Evolutionary conservation across 2,888 invertebrate genomes (phyloP).

Genomic region (Ormyrus rosae): DNA sequence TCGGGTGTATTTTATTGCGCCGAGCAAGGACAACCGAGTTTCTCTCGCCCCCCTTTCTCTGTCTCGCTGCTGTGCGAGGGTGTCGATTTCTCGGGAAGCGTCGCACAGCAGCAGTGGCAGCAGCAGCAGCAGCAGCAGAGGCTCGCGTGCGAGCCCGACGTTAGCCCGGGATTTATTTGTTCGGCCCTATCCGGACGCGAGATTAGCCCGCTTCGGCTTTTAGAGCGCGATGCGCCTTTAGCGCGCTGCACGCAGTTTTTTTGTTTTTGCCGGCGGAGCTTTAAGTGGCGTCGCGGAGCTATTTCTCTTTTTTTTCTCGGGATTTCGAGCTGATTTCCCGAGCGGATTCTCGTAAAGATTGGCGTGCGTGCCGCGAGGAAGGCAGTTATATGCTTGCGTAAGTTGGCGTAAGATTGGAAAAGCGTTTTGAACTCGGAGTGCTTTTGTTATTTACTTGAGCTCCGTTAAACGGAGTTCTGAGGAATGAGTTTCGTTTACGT

Average conservation of each 20-base stretch:
- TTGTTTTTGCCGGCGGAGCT: not conserved
- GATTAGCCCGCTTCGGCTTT: slow-evolving; percentile 44
- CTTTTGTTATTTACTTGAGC: too few species aligned
- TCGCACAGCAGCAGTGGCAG: not conserved
- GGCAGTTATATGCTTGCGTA: not conserved
- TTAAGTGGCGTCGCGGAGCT: not conserved
- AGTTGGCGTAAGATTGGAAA: not conserved
- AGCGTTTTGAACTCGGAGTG: too few species aligned
- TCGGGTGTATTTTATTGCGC: slow-evolving; percentile 31
- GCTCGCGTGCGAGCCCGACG: slow-evolving; percentile 62
- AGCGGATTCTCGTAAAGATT: not conserved
- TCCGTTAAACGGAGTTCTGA: too few species aligned
- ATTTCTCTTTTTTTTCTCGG: not conserved
- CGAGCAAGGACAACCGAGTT: slow-evolving; percentile 1
- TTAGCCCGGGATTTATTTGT: slow-evolving; percentile 61
- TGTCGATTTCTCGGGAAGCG: not conserved
- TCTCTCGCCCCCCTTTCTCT: too few species aligned
- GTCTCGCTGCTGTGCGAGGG: not conserved
- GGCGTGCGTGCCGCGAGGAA: not conserved
- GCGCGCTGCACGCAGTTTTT: slow-evolving; percentile 24
- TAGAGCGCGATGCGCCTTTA: slow-evolving; percentile 52
- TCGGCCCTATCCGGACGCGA: slow-evolving; percentile 58
- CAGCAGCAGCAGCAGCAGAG: too few species aligned
- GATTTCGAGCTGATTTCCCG: not conserved
- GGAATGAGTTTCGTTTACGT: too few species aligned